These are phyloP conservation scores for Chaetodon trifascialis DNA, from an alignment of 2,113 vertebrate genomes.

Conservation along the genomic window DNA sequence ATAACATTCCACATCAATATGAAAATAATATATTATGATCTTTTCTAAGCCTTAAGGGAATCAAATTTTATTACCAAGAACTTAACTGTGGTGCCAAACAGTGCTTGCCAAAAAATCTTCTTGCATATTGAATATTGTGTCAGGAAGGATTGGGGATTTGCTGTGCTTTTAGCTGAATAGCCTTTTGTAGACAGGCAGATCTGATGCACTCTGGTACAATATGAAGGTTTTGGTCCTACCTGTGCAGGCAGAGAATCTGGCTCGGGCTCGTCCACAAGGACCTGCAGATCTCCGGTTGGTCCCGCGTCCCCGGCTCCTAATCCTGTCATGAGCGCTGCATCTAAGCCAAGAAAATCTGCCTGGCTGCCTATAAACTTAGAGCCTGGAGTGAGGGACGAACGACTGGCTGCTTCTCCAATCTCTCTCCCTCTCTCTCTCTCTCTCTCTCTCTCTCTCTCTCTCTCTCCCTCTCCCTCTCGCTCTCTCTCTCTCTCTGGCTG, in stretches of 20 bases:
- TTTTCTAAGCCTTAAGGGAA: slow-evolving; percentile 6
- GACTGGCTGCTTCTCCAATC: slow-evolving; percentile 62
- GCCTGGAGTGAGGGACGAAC: slow-evolving; percentile 61
- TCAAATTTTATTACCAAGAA: slow-evolving; percentile 29
- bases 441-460: slow-evolving; percentile 31
- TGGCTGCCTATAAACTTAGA: slow-evolving; percentile 68
- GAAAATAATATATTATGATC: background rate
- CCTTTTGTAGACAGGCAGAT: background rate
- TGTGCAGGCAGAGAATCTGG: slow-evolving; percentile 72
- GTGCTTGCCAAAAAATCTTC: slow-evolving; percentile 1
- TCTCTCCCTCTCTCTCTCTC: slow-evolving; percentile 29
- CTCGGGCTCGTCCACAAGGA: slow-evolving; percentile 67
- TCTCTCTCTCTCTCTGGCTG: slow-evolving; percentile 19
- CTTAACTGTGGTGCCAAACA: slow-evolving; percentile 23
- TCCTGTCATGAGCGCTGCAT: slow-evolving; percentile 80
- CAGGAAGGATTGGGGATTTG: background rate
- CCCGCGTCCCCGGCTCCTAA: slow-evolving; percentile 78
- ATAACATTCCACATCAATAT: slow-evolving; percentile 9
- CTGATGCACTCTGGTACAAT: background rate
- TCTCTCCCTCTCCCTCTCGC: slow-evolving; percentile 22
- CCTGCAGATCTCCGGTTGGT: slow-evolving; percentile 80
- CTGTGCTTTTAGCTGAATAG: slow-evolving; percentile 10
- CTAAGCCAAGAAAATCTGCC: slow-evolving; percentile 77
- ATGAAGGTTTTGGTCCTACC: slow-evolving; percentile 65
- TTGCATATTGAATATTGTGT: background rate